phyloP scores from a whole-genome alignment of 2,113 vertebrate species.

The Scartelaos histophorus region DNA sequence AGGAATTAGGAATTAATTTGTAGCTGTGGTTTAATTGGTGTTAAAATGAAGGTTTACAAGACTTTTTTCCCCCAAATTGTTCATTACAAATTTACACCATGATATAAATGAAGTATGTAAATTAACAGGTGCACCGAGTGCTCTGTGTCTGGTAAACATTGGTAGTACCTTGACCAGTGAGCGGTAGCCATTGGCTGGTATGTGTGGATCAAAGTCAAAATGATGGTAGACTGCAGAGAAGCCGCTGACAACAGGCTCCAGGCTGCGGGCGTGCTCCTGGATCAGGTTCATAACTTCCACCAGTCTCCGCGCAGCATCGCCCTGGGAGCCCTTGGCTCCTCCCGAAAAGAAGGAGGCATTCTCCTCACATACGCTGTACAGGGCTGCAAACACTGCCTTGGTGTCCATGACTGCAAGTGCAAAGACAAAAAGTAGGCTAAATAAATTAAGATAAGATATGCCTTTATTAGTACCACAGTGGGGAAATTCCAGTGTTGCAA shows the following conservation, averaged over 20 bases:
- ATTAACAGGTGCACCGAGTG: not conserved
- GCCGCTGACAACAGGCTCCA: constrained; percentile 80
- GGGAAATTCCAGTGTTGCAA: too few relatives aligned
- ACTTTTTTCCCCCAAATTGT: too few relatives aligned
- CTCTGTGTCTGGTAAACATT: not conserved
- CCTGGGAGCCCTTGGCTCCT: constrained; percentile 64
- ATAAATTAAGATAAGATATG: too few relatives aligned
- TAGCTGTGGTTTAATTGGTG: constrained; percentile 9
- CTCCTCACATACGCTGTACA: constrained; percentile 84
- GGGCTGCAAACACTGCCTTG: constrained; percentile 80
- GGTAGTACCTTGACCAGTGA: constrained; percentile 83
- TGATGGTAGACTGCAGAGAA: constrained; percentile 82
- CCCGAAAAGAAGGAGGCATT: constrained; percentile 83
- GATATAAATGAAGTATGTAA: too few relatives aligned
- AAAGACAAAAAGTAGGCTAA: constrained; percentile 13
- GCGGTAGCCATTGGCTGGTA: constrained; percentile 89
- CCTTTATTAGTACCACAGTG: too few relatives aligned
- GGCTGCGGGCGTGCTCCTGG: constrained; percentile 79
- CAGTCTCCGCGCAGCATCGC: constrained; percentile 77
- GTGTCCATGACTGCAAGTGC: constrained; percentile 81
- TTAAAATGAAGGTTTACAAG: not conserved
- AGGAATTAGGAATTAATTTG: constrained; percentile 28
- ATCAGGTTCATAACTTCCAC: constrained; percentile 76
- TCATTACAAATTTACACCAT: too few relatives aligned
- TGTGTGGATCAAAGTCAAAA: constrained; percentile 88